Conservation (phyloP, 2,797 vertebrate species). For the Hydrocynus forskahlii region DNA sequence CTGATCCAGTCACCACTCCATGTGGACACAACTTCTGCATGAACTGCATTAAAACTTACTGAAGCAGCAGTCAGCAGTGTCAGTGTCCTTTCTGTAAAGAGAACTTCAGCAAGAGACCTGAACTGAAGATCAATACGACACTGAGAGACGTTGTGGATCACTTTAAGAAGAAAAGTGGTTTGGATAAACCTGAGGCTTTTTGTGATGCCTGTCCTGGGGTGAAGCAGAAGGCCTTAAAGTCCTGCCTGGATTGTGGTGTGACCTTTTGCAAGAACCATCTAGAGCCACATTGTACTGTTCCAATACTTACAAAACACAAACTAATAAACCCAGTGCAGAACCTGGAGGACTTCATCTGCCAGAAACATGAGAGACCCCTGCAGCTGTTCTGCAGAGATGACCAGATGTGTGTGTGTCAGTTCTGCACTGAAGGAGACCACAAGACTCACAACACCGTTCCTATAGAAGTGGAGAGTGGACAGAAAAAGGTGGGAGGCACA, state of each 20-base stretch:
- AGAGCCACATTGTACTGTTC: background rate
- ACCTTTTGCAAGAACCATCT: background rate
- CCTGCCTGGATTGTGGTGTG: background rate
- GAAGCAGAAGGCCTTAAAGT: background rate
- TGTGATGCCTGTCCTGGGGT: conserved; percentile 1
- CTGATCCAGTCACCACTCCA: background rate
- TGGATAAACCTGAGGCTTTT: background rate
- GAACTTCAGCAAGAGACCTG: background rate
- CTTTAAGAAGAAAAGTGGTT: background rate
- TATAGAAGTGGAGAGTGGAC: background rate
- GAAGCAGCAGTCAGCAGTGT: background rate
- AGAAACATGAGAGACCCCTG: conserved; percentile 8
- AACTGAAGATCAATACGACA: background rate
- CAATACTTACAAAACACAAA: conserved; percentile 4
- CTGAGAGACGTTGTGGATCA: background rate
- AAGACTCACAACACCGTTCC: conserved; percentile 11
- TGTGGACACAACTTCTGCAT: conserved; percentile 3
- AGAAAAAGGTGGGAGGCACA: background rate
- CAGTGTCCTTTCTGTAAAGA: background rate
- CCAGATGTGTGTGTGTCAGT: conserved; percentile 18
- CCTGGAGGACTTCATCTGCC: conserved; percentile 11
- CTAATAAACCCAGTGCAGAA: conserved; percentile 18
- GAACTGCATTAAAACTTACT: background rate
- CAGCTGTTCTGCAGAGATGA: conserved; percentile 23
- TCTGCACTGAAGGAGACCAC: conserved; percentile 7